Conservation (phyloP, 2,113 vertebrate genomes). For the Brachypodius melanocephalos region DNA sequence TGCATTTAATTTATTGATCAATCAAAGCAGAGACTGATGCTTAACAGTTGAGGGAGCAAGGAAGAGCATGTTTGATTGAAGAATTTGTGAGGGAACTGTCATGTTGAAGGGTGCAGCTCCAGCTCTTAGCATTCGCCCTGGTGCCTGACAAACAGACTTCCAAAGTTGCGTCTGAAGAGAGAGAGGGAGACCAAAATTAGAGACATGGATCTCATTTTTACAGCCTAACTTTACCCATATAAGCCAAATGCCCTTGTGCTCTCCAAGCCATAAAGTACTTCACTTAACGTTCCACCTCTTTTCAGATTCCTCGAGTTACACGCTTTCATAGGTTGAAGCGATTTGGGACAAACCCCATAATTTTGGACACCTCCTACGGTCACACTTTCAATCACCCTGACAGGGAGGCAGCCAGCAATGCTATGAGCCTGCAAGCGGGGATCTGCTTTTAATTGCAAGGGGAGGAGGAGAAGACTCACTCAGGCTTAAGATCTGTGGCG, state of each 20-base stretch:
- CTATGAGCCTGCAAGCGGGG: neutral
- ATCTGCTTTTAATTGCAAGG: slow-evolving; percentile 4
- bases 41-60: neutral
- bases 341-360: neutral
- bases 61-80: neutral
- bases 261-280: neutral
- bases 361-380: neutral
- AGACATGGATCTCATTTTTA: neutral
- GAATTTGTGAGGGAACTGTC: neutral
- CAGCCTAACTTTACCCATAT: neutral
- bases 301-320: neutral
- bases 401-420: neutral
- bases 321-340: fast-evolving
- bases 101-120: neutral
- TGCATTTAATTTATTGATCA: slow-evolving; percentile 39
- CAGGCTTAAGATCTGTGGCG: neutral
- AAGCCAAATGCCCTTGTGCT: neutral
- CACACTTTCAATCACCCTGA: neutral
- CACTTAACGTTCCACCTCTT: neutral
- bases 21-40: neutral
- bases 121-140: neutral
- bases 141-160: neutral
- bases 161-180: neutral
- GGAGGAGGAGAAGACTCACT: neutral
- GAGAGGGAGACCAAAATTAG: neutral